phyloP scores from a whole-genome alignment of 2,113 vertebrate genomes.

The Brachionichthys hirsutus region DNA sequence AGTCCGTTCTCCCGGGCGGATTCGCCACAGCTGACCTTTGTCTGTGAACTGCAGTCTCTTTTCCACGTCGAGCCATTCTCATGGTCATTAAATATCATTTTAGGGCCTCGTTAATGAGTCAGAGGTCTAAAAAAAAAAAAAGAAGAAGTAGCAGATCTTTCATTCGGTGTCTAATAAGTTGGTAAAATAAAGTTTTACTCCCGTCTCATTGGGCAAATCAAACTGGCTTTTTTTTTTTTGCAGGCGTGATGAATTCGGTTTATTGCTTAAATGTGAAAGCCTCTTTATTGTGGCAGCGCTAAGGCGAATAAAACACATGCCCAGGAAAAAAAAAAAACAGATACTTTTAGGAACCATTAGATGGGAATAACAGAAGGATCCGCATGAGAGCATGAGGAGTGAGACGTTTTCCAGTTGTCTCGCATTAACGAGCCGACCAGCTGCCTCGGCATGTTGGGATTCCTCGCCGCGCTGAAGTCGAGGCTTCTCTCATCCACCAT shows the following conservation, averaged over 20 bases:
- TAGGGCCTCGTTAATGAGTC: conserved; percentile 42
- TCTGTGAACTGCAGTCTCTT: conserved; percentile 9
- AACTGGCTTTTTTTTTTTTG: conserved; percentile 40
- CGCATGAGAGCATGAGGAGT: conserved; percentile 24
- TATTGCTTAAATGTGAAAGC: conserved; percentile 47
- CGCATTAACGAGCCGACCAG: conserved; percentile 60
- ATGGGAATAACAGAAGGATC: conserved; percentile 40
- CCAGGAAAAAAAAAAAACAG: conserved; percentile 11
- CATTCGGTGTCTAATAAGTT: conserved; percentile 35
- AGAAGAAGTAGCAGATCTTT: conserved; percentile 43
- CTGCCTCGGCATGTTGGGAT: conserved; percentile 63
- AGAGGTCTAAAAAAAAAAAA: conserved; percentile 29
- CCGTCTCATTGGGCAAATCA: conserved; percentile 42
- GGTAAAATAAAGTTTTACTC: conserved; percentile 52
- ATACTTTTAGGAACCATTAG: conserved; percentile 26
- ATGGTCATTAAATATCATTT: conserved; percentile 35
- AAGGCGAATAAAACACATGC: conserved; percentile 8
- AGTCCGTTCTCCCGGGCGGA: neutral
- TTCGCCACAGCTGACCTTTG: conserved; percentile 8
- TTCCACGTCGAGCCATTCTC: conserved; percentile 29
- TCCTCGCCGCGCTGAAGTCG: conserved; percentile 63
- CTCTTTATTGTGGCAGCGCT: conserved; percentile 48
- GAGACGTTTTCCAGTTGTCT: conserved; percentile 43
- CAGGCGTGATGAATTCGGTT: conserved; percentile 28
- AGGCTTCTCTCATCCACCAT: conserved; percentile 58